Evolutionary conservation across 35 echinoderm and acorn worm genomes (phyloP).

Genomic region (Diadema setosum): DNA sequence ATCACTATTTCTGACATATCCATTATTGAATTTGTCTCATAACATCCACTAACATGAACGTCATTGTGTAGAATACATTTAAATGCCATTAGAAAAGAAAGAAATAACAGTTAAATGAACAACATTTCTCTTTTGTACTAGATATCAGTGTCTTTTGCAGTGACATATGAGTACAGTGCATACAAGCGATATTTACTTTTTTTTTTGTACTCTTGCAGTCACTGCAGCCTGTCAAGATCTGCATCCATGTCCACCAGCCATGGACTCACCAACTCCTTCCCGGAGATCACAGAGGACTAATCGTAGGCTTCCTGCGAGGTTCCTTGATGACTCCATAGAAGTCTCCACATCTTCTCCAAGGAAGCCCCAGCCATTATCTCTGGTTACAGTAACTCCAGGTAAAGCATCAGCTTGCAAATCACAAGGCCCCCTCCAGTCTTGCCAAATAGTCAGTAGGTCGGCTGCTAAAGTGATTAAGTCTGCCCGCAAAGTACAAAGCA

Average conservation of each 20-base stretch:
- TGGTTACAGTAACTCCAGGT: neutral
- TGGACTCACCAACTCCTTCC: neutral
- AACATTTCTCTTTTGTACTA: no score
- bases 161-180: no score
- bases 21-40: no score
- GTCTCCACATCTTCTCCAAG: neutral
- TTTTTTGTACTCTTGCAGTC: neutral
- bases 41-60: no score
- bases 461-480: neutral
- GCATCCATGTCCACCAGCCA: neutral
- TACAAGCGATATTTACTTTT: no score
- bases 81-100: no score
- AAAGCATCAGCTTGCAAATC: neutral
- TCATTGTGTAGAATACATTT: no score
- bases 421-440: neutral
- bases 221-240: no score
- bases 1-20: no score
- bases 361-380: neutral
- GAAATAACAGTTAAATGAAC: no score
- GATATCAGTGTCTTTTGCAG: no score
- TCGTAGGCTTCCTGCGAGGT: neutral
- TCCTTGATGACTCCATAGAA: neutral
- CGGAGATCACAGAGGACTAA: neutral
- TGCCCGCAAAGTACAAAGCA: neutral
- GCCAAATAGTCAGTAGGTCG: neutral